A percentile compares a stretch with the other conserved stretches of the same genome.
phyloP scores from a whole-genome alignment of 2,888 invertebrate genomes.

The Nomada hirtipes region DNA sequence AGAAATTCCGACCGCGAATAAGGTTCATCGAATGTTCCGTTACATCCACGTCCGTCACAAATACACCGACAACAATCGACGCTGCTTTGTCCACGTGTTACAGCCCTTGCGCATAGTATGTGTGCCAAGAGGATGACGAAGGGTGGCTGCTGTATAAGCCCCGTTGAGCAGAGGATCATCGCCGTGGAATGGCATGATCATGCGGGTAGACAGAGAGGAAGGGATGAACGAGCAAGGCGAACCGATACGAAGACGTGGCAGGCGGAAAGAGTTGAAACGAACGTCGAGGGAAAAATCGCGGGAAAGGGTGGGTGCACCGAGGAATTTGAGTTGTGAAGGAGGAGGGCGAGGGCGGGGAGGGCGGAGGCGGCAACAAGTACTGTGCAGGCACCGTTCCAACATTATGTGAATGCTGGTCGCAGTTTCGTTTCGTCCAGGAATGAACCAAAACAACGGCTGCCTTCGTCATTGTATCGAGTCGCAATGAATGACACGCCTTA shows the following conservation, averaged over 20 bases:
- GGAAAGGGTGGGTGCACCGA: constrained; percentile 31
- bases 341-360: too few species aligned
- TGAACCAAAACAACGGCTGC: constrained; percentile 40
- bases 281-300: constrained; percentile 51
- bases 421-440: constrained; percentile 43
- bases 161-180: constrained; percentile 77
- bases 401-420: constrained; percentile 52
- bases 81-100: constrained; percentile 22
- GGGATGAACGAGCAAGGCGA: constrained; percentile 57
- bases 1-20: neutral
- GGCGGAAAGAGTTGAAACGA: constrained; percentile 63
- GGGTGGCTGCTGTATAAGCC: constrained; percentile 69
- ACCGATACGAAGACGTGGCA: constrained; percentile 49
- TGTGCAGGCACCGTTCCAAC: constrained; percentile 55
- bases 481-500: constrained; percentile 42
- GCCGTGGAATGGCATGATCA: constrained; percentile 79
- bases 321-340: constrained; percentile 38
- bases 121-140: constrained; percentile 56
- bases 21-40: constrained; percentile 18
- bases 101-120: constrained; percentile 37
- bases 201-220: constrained; percentile 73
- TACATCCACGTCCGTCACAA: neutral
- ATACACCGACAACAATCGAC: constrained; percentile 21
- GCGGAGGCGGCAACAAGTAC: constrained; percentile 66
- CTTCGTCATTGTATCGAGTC: constrained; percentile 37